Evolutionary conservation across 2,888 invertebrate genomes (phyloP), one percentile per base, ranked within the genome.

Genomic region (Cantharis flavilabris): DNA sequence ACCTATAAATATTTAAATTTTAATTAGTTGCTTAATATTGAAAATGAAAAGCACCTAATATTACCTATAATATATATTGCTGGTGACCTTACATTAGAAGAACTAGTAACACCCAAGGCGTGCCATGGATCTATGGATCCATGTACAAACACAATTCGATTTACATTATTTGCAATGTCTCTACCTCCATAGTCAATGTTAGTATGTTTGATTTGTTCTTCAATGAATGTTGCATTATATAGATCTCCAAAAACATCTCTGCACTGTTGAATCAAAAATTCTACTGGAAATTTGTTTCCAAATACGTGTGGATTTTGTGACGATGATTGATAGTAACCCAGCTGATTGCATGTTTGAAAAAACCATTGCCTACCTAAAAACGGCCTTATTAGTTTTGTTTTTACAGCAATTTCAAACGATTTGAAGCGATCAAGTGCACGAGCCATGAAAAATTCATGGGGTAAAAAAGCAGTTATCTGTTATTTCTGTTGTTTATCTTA

Each of bases 311-410:
- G 13, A 18, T 30, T 16, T 5, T 9, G 10, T 3, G 28, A 28
- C 7, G 70, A 28, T 14, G 70, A 4, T 5, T 28, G 30, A 5
- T 10, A 30, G 28, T 70, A 70, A 3, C 70, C 70, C n/a, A 70
- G 3, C 16, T 70, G 14, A 30, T 10, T 67, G n/a, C 70, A 77
- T 9, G 28, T 75, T 74, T 62, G 77, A 71, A 14, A 78, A 18
- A 30, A 72, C 75, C 64, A 75, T 75, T 18, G 75, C 33, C 14
- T 20, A 13, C 16, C 65, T 65, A 20, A 26, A 26, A 4, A 26
- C 3, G 7, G 4, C 7, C 0, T 4, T 26, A 7, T 26, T 26
- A 30, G 7, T 0, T 26, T 26, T 26, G 7, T 26, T 26, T 26
- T 7, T 26, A 7, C 23, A 26, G 1, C 5, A n/a, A 7, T 26